These are phyloP conservation scores for Drosophila setifemur DNA, from an alignment of 1,140 invertebrate species.

Conservation along the genomic window DNA sequence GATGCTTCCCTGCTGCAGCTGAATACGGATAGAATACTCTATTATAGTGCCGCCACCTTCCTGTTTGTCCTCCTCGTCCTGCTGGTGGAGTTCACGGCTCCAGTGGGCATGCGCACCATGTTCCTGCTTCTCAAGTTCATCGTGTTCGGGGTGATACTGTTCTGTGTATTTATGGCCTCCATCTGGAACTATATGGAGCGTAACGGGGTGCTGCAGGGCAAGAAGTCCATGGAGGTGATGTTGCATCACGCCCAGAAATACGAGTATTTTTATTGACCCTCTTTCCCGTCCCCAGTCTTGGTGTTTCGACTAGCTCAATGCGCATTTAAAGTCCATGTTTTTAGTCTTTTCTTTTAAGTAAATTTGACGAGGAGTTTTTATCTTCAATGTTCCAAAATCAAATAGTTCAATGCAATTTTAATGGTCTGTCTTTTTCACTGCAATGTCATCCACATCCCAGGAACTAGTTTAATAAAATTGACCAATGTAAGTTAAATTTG, in stretches of 20 bases:
- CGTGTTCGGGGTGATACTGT: conserved; percentile 86
- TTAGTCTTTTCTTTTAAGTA: conserved; percentile 10
- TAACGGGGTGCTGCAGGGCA: conserved; percentile 89
- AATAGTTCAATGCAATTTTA: conserved; percentile 18
- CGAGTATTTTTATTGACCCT: conserved; percentile 62
- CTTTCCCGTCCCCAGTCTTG: neutral
- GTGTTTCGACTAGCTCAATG: conserved; percentile 47
- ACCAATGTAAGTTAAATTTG: neutral
- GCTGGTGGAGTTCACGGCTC: conserved; percentile 75
- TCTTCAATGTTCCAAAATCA: neutral
- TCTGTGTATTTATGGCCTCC: conserved; percentile 89
- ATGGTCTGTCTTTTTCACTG: conserved; percentile 18
- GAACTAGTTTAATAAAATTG: conserved; percentile 5
- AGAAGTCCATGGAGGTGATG: conserved; percentile 85
- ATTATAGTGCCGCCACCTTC: conserved; percentile 84
- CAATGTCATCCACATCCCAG: conserved; percentile 26
- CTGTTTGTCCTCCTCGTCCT: conserved; percentile 82
- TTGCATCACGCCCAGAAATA: conserved; percentile 74
- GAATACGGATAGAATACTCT: conserved; percentile 85
- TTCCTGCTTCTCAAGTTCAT: conserved; percentile 85
- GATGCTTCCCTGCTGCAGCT: conserved; percentile 84
- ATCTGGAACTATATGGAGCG: conserved; percentile 91
- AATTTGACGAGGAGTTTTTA: neutral
- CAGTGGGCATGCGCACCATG: conserved; percentile 82
- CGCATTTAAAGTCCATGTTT: conserved; percentile 57